Evolutionary conservation across 2,113 vertebrate genomes (phyloP), one percentile per base, ranked within the genome.

Genomic region (Dasyornis broadbenti): DNA sequence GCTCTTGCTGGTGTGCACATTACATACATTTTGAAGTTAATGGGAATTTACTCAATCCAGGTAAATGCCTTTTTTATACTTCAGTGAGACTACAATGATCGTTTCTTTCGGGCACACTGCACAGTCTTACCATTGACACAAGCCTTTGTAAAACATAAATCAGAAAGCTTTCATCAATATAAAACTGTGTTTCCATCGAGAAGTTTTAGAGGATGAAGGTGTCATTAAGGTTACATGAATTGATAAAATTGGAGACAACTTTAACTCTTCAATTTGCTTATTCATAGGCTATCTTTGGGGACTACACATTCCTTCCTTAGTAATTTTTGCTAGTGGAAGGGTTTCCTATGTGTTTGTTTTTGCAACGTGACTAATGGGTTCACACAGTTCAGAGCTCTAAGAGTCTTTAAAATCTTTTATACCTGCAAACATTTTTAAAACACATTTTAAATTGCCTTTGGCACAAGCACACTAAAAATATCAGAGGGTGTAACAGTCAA

Each of bases 391-490:
- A 94, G 80, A 83, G 54, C n/a, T 88, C 75, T 72, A 92, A 69
- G 59, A 3, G 23, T 83, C 89, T 92, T 95, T 78, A 80, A 92
- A 89, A 50, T 56, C 71, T 63, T 90, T 90, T 86, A 86, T 95
- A 97, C 86, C 94, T 92, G 92, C 39, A 95, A 94, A 96, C 80
- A 89, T 94, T 94, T 93, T 90, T 2, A 92, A 95, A 89, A 92
- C 82, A 86, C 90, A 73, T 90, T 90, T 92, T 63, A 83, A 88
- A 93, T 81, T 71, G 64, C 52, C 60, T 90, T 95, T 97, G 94
- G 92, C 96, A 89, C 52, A 83, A 92, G 33, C 3, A 1, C 24
- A 31, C 52, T 54, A 86, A 94, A 96, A 95, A 86, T 86, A 94
- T 52, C 60, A 70, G 60, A 80, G 60, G 30, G 76, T 54, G 42